Percentiles rank a stretch among this genome's conserved stretches.
Conservation (phyloP, 2,113 vertebrate species). For the Nothobranchius furzeri region DNA sequence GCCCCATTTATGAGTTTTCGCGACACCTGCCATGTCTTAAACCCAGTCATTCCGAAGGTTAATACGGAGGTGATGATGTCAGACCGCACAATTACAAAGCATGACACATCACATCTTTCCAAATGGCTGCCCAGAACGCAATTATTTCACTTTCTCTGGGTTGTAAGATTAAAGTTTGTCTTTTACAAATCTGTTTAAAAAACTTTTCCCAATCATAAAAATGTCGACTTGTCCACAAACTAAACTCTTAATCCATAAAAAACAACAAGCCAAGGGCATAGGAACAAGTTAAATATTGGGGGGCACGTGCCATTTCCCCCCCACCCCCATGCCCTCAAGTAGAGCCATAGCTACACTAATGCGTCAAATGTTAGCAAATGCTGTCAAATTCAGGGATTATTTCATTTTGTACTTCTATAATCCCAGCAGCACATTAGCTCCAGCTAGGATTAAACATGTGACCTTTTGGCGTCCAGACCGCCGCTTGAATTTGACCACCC, state of each 20-base stretch:
- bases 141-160: not conserved
- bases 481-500: conserved; percentile 49
- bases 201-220: too few species aligned
- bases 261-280: too few species aligned
- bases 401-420: conserved; percentile 30
- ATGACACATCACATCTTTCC: not conserved
- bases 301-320: too few species aligned
- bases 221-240: too few species aligned
- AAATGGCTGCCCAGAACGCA: not conserved
- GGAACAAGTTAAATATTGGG: too few species aligned
- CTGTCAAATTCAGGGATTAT: conserved; percentile 9
- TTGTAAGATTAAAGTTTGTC: not conserved
- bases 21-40: not conserved
- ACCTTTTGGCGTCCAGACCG: conserved; percentile 50
- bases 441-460: conserved; percentile 51
- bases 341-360: not conserved
- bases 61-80: conserved; percentile 1
- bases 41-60: conserved; percentile 10
- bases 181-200: too few species aligned
- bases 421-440: conserved; percentile 35
- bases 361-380: conserved; percentile 9
- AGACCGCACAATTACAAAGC: not conserved
- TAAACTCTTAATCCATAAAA: too few species aligned
- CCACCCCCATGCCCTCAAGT: too few species aligned
- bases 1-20: conserved; percentile 9